Evolutionary conservation across 1,140 invertebrate genomes (phyloP).

Genomic region (Manduca sexta): DNA sequence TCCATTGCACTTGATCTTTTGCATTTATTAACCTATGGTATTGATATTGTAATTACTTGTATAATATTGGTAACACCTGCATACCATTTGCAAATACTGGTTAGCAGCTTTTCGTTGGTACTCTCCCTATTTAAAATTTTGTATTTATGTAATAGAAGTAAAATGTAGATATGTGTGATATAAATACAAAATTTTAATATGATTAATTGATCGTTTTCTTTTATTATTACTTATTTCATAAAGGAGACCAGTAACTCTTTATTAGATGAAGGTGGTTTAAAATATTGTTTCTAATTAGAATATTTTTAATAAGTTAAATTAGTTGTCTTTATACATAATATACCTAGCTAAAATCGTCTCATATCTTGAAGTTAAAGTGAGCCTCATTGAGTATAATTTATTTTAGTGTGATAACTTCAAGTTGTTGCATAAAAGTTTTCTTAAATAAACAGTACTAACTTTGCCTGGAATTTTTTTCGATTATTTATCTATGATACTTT

Average conservation of each 20-base stretch:
- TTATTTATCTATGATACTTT: slow-evolving; percentile 20
- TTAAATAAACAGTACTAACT: slow-evolving; percentile 69
- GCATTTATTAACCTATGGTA: slow-evolving; percentile 75
- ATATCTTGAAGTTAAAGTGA: slow-evolving; percentile 45
- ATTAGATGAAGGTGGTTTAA: slow-evolving; percentile 53
- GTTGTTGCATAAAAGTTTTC: slow-evolving; percentile 68
- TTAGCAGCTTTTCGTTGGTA: slow-evolving; percentile 71
- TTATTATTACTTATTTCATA: slow-evolving; percentile 54
- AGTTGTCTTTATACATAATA: slow-evolving; percentile 54
- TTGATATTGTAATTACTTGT: slow-evolving; percentile 75
- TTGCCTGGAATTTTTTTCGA: slow-evolving; percentile 60
- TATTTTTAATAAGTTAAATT: slow-evolving; percentile 68
- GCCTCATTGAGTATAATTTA: slow-evolving; percentile 65
- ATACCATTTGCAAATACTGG: slow-evolving; percentile 69
- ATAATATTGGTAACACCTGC: slow-evolving; percentile 70
- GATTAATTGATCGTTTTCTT: slow-evolving; percentile 59
- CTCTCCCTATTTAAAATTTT: slow-evolving; percentile 70
- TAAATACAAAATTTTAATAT: slow-evolving; percentile 75
- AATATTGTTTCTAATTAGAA: slow-evolving; percentile 68
- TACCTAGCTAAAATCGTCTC: slow-evolving; percentile 52
- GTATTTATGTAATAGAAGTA: slow-evolving; percentile 74
- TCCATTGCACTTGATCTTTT: slow-evolving; percentile 74
- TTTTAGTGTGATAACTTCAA: slow-evolving; percentile 66
- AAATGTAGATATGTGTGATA: slow-evolving; percentile 73
- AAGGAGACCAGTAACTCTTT: slow-evolving; percentile 55